These are phyloP conservation scores for Indicator indicator DNA, from an alignment of 2,113 vertebrate genomes.

Conservation along the genomic window DNA sequence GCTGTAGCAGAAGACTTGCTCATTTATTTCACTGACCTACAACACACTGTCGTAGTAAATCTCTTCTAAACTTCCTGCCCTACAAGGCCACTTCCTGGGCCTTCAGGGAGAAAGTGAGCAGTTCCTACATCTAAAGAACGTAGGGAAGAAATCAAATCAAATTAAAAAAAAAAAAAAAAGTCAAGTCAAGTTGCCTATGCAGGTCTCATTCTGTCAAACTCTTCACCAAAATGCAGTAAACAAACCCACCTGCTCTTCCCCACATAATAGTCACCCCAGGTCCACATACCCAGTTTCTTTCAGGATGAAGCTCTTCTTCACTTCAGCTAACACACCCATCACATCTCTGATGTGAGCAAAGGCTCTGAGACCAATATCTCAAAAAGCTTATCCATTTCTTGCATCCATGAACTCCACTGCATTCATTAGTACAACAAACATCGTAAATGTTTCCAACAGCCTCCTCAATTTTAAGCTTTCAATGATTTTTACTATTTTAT, in stretches of 20 bases:
- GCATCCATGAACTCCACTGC: not conserved
- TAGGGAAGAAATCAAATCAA: not conserved
- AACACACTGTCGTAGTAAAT: not conserved
- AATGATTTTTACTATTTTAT: not conserved
- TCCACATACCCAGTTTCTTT: not conserved
- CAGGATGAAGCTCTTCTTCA: not conserved
- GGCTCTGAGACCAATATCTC: accelerated
- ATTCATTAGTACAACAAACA: not conserved
- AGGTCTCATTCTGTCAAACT: not conserved
- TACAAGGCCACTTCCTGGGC: not conserved
- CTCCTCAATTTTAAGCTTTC: not conserved
- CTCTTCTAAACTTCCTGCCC: not conserved
- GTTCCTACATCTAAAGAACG: not conserved
- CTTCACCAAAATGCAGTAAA: not conserved
- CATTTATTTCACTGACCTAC: not conserved
- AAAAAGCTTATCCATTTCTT: not conserved
- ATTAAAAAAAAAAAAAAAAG: too few species aligned
- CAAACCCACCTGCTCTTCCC: not conserved
- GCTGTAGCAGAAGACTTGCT: not conserved
- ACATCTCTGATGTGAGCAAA: not conserved
- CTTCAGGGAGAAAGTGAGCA: not conserved
- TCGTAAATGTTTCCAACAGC: not conserved
- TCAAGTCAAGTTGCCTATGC: not conserved
- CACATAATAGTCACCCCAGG: not conserved
- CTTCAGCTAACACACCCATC: not conserved